These are phyloP conservation scores for Tryphoninae sp. DNA, from an alignment of 2,888 invertebrate species.

Conservation along the genomic window DNA sequence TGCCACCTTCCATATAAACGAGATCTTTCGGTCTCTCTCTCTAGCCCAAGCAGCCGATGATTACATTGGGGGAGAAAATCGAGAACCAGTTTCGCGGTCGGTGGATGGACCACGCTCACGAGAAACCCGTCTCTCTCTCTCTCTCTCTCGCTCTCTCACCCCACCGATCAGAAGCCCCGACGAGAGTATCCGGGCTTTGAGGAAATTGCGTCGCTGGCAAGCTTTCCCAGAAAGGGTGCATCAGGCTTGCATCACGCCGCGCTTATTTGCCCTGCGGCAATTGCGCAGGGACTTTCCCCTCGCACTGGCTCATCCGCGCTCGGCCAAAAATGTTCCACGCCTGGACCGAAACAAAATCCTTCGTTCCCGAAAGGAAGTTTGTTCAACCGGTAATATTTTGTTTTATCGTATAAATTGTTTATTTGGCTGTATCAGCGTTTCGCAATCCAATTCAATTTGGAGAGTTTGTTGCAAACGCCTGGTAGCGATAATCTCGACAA, in stretches of 20 bases:
- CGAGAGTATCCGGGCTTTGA: slow-evolving; percentile 26
- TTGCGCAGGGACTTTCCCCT: slow-evolving; percentile 14
- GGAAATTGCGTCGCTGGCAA: slow-evolving; percentile 43
- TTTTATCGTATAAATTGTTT: no score
- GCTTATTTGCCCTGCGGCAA: slow-evolving; percentile 4
- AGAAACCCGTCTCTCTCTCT: background rate
- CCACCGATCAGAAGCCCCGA: background rate
- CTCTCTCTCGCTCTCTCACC: background rate
- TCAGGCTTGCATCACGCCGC: background rate
- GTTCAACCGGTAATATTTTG: no score
- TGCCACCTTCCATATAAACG: background rate
- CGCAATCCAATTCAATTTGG: slow-evolving; percentile 17
- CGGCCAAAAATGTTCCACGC: no score
- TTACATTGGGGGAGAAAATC: slow-evolving; percentile 13
- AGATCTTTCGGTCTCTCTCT: slow-evolving; percentile 16
- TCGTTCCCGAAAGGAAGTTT: no score
- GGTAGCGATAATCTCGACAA: slow-evolving; percentile 7
- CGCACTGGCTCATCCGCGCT: no score
- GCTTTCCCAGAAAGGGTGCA: slow-evolving; percentile 23
- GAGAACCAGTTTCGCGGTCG: slow-evolving; percentile 27
- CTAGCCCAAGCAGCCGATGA: slow-evolving; percentile 24
- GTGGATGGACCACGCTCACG: slow-evolving; percentile 20
- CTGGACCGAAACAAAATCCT: no score
- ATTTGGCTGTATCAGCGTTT: background rate
- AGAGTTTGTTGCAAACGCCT: slow-evolving; percentile 13